Evolutionary conservation across 1,140 invertebrate species (phyloP).

Genomic region (Eulimnadia texana): DNA sequence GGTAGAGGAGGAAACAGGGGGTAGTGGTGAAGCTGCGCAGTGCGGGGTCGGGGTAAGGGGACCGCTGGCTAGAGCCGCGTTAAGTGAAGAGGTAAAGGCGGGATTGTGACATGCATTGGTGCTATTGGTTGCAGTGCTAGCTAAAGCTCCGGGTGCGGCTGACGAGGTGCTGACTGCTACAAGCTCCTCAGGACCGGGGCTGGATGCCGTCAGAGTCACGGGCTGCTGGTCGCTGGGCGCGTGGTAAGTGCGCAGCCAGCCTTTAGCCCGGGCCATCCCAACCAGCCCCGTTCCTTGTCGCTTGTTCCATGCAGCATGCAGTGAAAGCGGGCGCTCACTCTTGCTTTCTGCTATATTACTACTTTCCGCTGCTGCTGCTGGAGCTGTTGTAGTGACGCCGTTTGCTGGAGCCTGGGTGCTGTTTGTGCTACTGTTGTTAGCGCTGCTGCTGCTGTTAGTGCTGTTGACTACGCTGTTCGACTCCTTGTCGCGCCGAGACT

Average conservation of each 20-base stretch:
- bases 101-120: constrained; percentile 1
- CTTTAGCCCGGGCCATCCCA: constrained; percentile 1
- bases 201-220: constrained; percentile 1
- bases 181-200: constrained; percentile 5
- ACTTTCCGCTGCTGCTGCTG: not conserved
- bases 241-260: constrained; percentile 15
- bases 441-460: not conserved
- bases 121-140: constrained; percentile 23
- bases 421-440: no score
- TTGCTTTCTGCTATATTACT: not conserved
- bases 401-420: no score
- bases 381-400: no score
- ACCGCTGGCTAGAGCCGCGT: constrained; percentile 5
- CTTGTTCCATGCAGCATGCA: constrained; percentile 11
- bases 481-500: not conserved
- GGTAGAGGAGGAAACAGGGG: not conserved
- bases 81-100: not conserved
- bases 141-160: not conserved
- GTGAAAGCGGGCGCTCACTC: constrained; percentile 6
- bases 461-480: not conserved
- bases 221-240: not conserved
- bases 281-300: constrained; percentile 7
- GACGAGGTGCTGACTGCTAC: not conserved
- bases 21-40: not conserved
- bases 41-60: constrained; percentile 1